Conservation (phyloP, 2,113 vertebrate species). For the Thryonomys swinderianus region DNA sequence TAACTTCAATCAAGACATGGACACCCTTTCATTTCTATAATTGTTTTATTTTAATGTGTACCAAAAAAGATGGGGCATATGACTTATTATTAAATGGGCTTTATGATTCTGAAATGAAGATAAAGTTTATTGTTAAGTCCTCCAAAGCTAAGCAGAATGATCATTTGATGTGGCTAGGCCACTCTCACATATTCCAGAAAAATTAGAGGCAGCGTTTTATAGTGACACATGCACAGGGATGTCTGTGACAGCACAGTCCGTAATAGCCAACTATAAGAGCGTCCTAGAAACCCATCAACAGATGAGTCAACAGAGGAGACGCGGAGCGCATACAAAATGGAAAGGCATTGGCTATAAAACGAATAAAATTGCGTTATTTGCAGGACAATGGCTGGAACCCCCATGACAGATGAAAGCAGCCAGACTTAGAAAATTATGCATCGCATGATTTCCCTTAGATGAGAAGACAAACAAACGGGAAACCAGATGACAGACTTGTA, state of each 20-base stretch:
- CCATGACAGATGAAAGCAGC: neutral
- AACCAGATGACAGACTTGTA: neutral
- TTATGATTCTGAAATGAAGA: neutral
- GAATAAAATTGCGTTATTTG: neutral
- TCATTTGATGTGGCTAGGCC: neutral
- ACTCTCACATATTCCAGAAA: neutral
- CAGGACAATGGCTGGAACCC: neutral
- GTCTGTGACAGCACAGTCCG: neutral
- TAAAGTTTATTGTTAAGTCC: neutral
- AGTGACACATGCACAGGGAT: neutral
- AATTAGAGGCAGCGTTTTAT: neutral
- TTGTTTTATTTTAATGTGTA: neutral
- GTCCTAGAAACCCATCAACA: neutral
- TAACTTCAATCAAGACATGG: fast-evolving
- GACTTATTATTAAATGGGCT: neutral
- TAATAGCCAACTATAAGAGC: too few relatives aligned
- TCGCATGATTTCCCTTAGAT: neutral
- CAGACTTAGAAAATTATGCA: neutral
- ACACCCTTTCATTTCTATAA: neutral
- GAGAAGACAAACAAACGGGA: neutral
- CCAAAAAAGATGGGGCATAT: neutral
- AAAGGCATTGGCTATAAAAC: too few relatives aligned
- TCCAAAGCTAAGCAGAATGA: neutral
- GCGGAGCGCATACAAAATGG: too few relatives aligned
- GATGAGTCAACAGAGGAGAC: neutral